A percentile compares a stretch with the other conserved stretches of the same genome.
Evolutionary conservation across 1,140 invertebrate species (phyloP).

Genomic region (Lanistes nyassanus): DNA sequence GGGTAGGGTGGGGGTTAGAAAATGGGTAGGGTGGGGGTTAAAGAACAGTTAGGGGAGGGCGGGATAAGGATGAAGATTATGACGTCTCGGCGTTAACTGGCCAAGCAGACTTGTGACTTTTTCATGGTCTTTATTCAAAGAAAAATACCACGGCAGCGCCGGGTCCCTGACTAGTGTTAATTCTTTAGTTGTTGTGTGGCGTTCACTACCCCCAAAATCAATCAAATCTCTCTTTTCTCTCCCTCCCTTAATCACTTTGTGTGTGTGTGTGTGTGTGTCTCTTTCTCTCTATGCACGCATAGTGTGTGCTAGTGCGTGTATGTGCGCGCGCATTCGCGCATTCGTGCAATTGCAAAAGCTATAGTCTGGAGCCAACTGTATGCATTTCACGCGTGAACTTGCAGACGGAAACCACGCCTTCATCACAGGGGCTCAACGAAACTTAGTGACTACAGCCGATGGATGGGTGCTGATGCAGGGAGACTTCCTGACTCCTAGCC

Average conservation of each 20-base stretch:
- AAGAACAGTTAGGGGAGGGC: slow-evolving; percentile 13
- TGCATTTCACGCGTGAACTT: no score
- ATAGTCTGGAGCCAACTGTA: no score
- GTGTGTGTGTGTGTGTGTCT: slow-evolving; percentile 16
- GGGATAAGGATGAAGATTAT: not conserved
- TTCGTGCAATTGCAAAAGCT: not conserved
- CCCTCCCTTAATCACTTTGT: no score
- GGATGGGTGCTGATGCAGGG: slow-evolving; percentile 19
- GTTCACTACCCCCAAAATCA: no score
- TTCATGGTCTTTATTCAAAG: no score
- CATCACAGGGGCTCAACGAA: slow-evolving; percentile 3
- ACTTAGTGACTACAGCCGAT: slow-evolving; percentile 11
- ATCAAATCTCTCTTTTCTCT: no score
- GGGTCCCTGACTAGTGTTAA: not conserved
- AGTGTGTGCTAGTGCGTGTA: slow-evolving; percentile 3
- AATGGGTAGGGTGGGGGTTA: not conserved
- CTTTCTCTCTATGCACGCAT: not conserved
- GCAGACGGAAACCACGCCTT: not conserved
- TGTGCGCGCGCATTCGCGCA: not conserved
- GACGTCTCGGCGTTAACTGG: not conserved
- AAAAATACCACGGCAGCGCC: no score
- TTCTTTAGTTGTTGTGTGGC: not conserved
- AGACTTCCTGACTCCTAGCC: slow-evolving; percentile 1
- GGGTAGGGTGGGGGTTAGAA: not conserved
- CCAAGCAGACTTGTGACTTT: no score